Conservation (phyloP, 2,113 vertebrate genomes). For the Crotophaga sulcirostris region DNA sequence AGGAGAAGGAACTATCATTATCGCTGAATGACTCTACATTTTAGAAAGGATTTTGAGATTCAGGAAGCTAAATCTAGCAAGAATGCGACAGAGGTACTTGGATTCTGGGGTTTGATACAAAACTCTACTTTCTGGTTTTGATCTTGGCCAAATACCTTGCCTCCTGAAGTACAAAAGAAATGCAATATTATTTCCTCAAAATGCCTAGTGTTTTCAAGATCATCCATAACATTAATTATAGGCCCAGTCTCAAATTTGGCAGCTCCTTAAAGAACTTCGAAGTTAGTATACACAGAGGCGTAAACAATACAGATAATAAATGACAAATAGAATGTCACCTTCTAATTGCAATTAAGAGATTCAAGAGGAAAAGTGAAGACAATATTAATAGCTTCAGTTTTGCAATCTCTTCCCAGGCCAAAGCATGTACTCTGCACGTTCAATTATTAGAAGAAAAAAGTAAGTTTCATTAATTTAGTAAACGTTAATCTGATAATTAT, state of each 20-base stretch:
- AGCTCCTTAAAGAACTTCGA: not conserved
- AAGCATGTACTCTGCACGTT: not conserved
- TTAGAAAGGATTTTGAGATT: not conserved
- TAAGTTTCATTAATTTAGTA: not conserved
- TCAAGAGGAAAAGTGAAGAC: not conserved
- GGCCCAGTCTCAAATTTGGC: not conserved
- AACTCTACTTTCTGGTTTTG: not conserved
- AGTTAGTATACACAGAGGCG: not conserved
- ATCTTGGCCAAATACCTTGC: not conserved
- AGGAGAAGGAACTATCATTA: not conserved
- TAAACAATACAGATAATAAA: not conserved
- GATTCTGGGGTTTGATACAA: not conserved
- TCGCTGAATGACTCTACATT: not conserved
- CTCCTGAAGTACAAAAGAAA: not conserved
- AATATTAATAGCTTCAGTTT: not conserved
- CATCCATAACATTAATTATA: not conserved
- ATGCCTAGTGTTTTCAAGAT: not conserved
- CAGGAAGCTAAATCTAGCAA: not conserved
- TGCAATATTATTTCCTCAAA: not conserved
- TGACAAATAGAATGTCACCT: not conserved
- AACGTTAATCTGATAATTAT: not conserved
- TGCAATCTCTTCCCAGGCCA: not conserved
- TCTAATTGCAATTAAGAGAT: not conserved
- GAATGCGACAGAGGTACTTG: not conserved
- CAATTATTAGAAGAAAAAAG: not conserved